A percentile compares a stretch with the other conserved stretches of the same genome.
These are phyloP conservation scores for Nezara viridula DNA, from an alignment of 2,888 invertebrate species.

Conservation along the genomic window DNA sequence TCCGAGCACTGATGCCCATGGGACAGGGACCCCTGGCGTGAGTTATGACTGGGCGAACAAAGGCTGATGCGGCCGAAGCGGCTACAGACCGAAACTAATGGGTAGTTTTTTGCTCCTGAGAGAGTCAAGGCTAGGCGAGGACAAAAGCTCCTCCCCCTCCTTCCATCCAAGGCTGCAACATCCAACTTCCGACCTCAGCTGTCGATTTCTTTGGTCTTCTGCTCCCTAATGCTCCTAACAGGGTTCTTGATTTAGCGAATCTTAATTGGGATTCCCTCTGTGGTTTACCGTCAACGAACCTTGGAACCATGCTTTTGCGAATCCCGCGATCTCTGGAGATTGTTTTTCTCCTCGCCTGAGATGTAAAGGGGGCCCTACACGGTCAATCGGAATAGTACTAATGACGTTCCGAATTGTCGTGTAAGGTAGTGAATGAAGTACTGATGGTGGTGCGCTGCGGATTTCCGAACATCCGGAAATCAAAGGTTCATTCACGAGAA, in stretches of 20 bases:
- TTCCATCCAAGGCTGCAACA: background rate
- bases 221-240: background rate
- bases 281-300: background rate
- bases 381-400: too few species aligned
- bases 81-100: constrained; percentile 52
- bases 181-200: background rate
- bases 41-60: constrained; percentile 15
- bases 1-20: background rate
- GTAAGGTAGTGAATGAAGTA: too few species aligned
- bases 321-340: background rate
- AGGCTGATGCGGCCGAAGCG: background rate
- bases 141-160: constrained; percentile 50
- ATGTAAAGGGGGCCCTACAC: too few species aligned
- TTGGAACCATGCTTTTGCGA: background rate
- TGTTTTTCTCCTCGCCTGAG: background rate
- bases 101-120: constrained; percentile 53
- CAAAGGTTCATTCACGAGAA: too few species aligned
- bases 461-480: too few species aligned
- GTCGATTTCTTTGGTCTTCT: background rate
- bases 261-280: too few species aligned
- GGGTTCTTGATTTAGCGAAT: background rate
- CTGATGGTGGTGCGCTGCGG: too few species aligned
- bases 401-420: too few species aligned
- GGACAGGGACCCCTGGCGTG: background rate
- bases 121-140: constrained; percentile 50